These are phyloP conservation scores for Chloromyia formosa DNA, from an alignment of 2,888 invertebrate genomes.

Conservation along the genomic window DNA sequence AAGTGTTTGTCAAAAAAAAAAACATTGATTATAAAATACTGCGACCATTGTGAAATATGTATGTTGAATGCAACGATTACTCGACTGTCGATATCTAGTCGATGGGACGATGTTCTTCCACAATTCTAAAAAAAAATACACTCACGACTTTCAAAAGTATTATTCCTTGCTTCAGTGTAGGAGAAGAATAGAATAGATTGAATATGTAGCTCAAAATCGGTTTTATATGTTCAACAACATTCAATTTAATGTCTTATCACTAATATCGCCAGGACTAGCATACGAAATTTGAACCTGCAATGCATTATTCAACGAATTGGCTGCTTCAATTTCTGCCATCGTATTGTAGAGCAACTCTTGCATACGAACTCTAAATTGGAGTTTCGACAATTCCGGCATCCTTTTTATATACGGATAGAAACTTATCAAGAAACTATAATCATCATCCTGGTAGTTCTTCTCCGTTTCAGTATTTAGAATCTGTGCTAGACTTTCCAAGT, in stretches of 20 bases:
- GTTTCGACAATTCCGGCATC: conserved; percentile 36
- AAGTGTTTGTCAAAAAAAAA: no score
- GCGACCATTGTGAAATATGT: no score
- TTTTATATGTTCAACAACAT: not conserved
- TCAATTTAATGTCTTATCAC: conserved; percentile 17
- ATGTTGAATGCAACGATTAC: no score
- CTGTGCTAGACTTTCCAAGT: conserved; percentile 28
- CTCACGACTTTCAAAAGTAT: no score
- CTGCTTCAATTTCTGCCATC: conserved; percentile 38
- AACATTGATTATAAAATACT: no score
- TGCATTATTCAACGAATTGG: conserved; percentile 28
- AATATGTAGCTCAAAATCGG: no score
- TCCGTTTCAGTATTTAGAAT: conserved; percentile 18
- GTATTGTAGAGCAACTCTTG: conserved; percentile 38
- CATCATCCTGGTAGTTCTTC: conserved; percentile 32
- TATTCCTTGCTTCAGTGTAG: no score
- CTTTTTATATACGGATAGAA: conserved; percentile 38
- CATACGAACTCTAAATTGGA: conserved; percentile 37
- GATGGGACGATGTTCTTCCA: no score
- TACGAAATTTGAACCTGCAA: conserved; percentile 38
- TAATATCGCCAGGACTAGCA: conserved; percentile 20
- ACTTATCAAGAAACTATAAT: conserved; percentile 39
- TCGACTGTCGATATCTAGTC: no score
- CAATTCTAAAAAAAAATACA: no score
- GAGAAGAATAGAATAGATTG: no score